Evolutionary conservation across 2,888 invertebrate genomes (phyloP).

Genomic region (Aphidoletes aphidimyza): DNA sequence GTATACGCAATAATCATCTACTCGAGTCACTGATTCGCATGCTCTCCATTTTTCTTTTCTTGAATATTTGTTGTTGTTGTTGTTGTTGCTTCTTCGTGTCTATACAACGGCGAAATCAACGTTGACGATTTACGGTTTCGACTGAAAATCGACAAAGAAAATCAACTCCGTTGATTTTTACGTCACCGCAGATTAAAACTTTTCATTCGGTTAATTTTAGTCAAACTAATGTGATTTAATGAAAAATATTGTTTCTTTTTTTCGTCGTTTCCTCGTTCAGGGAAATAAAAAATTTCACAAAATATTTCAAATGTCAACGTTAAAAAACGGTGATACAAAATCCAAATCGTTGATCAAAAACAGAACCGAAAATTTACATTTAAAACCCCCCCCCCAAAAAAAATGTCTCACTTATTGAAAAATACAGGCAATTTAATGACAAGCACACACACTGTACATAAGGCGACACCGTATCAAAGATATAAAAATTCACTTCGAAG

Average conservation of each 20-base stretch:
- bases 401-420: conserved; percentile 44
- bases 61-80: not conserved
- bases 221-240: too few species aligned
- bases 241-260: too few species aligned
- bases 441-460: conserved; percentile 52
- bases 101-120: not conserved
- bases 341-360: not conserved
- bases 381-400: too few species aligned
- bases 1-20: conserved; percentile 50
- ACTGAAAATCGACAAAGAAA: not conserved
- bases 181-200: too few species aligned
- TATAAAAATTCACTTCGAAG: not conserved
- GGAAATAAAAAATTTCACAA: too few species aligned
- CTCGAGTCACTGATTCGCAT: not conserved
- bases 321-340: too few species aligned
- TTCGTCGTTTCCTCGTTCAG: too few species aligned
- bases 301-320: too few species aligned
- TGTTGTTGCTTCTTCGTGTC: not conserved
- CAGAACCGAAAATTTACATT: not conserved
- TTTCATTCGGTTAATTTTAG: too few species aligned
- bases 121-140: not conserved
- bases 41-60: conserved; percentile 28
- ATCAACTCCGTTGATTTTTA: too few species aligned
- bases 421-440: conserved; percentile 23
- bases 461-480: conserved; percentile 27